Percentiles rank a stretch among this genome's conserved stretches.
phyloP scores from a whole-genome alignment of 2,797 vertebrate genomes.

The Lacerta agilis region DNA sequence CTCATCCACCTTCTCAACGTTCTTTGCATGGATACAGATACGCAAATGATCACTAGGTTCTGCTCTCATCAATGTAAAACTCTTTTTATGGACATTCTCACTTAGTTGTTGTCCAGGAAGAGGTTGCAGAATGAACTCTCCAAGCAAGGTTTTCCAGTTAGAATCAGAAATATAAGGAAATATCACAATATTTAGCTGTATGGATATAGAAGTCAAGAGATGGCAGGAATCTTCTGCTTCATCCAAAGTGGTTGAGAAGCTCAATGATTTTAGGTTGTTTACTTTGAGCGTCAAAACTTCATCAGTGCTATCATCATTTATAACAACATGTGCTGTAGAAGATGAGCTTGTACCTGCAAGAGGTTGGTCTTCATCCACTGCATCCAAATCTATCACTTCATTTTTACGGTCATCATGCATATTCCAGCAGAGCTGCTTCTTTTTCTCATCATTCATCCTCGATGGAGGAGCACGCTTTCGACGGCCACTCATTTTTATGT shows the following conservation, averaged over 20 bases:
- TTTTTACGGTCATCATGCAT: slow-evolving; percentile 91
- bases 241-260: slow-evolving; percentile 50
- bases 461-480: slow-evolving; percentile 90
- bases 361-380: slow-evolving; percentile 40
- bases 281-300: slow-evolving; percentile 56
- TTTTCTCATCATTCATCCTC: slow-evolving; percentile 88
- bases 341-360: slow-evolving; percentile 66
- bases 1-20: slow-evolving; percentile 66
- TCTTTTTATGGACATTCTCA: slow-evolving; percentile 69
- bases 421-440: slow-evolving; percentile 89
- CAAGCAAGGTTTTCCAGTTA: slow-evolving; percentile 88
- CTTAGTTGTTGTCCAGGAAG: slow-evolving; percentile 68
- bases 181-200: slow-evolving; percentile 80
- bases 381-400: slow-evolving; percentile 60
- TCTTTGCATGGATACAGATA: slow-evolving; percentile 78
- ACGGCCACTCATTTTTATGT: slow-evolving; percentile 87
- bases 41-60: slow-evolving; percentile 77
- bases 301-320: slow-evolving; percentile 64
- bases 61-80: slow-evolving; percentile 81
- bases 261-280: slow-evolving; percentile 49
- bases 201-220: slow-evolving; percentile 61
- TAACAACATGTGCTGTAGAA: slow-evolving; percentile 55
- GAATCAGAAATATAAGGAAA: slow-evolving; percentile 68
- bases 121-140: slow-evolving; percentile 84
- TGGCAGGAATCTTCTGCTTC: slow-evolving; percentile 72